Percentiles rank a stretch among this genome's conserved stretches.
Evolutionary conservation across 2,797 vertebrate species (phyloP).

Genomic region (Ptychobarbus kaznakovi): DNA sequence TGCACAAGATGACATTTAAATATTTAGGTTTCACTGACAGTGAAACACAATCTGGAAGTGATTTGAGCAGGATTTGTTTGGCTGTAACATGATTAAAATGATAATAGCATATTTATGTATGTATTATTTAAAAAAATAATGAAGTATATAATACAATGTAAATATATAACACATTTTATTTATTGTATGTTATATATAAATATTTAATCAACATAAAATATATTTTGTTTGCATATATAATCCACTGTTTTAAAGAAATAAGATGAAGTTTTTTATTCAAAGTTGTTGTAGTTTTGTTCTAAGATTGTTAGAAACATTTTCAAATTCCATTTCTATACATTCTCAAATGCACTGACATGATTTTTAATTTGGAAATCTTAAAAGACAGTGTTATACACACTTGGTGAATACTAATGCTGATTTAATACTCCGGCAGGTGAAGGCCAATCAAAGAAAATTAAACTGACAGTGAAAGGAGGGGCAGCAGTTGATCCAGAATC

Average conservation of each 20-base stretch:
- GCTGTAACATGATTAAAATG: background rate
- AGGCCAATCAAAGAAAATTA: constrained; percentile 96
- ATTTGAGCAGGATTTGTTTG: background rate
- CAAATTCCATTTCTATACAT: background rate
- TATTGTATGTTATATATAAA: no score
- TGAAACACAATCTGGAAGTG: background rate
- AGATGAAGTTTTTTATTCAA: background rate
- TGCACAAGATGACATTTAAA: background rate
- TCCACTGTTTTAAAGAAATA: no score
- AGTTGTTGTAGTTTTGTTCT: background rate
- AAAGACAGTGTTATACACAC: background rate
- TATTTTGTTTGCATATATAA: no score
- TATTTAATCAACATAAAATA: no score
- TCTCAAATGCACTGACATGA: background rate
- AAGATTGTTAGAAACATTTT: background rate
- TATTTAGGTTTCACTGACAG: background rate
- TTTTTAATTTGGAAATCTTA: background rate
- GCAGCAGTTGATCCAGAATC: constrained; percentile 97
- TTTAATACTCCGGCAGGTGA: constrained; percentile 74
- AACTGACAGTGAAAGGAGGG: constrained; percentile 96
- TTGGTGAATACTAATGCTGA: constrained; percentile 41
- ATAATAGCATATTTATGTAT: background rate
- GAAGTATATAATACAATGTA: no score
- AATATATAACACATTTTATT: no score
- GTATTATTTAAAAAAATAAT: no score